Base-by-base conservation (phyloP, 2,113 vertebrate species). In the Corydoras maculifer region DNA sequence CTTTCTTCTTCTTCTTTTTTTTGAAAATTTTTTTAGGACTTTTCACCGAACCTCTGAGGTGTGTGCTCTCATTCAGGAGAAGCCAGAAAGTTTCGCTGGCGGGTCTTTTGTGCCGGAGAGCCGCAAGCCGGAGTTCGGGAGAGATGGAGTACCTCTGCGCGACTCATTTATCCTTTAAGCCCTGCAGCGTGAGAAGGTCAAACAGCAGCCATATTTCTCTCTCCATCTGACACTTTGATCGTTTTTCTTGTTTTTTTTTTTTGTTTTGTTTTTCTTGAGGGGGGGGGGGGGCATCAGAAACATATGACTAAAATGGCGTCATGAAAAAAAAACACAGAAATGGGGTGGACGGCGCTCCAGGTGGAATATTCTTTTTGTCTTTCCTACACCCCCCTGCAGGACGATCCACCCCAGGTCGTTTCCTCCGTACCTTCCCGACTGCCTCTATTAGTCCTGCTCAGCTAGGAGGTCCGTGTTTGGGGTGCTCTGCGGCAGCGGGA, bases 401-500 rank as follows among this genome's bases (percentile, higher is more conserved):
- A 59, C 12, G 50, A n/a, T 58, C 18, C 9, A 29, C 14, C 57
- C 72, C 50, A 8, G 15, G 55, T 62, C 64, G 18, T 64, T 66
- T 60, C 57, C 54, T 30, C 51, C 32, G 5, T 50, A 57, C 59
- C 8, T 8, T 62, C 53, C 51, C 29, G 14, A 29, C 25, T 13
- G 14, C 58, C 11, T 53, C 15, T 55, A 77, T 88, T 83, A 89
- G 79, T 87, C 86, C 82, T 88, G 84, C 49, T 85, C 81, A 6
- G 81, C 86, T 74, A 88, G 72, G 8, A 88, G 80, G 81, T 91
- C 86, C 83, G 87, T 86, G 76, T 72, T 81, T 79, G 91, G 92
- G 86, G 88, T 91, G 87, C 88, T 94, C 77, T 92, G 93, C 79
- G 92, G 86, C n/a, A 91, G 90, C 69, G 91, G 91, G 78, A 92